phyloP scores from a whole-genome alignment of 2,888 invertebrate genomes.

The Halocaridina rubra region DNA sequence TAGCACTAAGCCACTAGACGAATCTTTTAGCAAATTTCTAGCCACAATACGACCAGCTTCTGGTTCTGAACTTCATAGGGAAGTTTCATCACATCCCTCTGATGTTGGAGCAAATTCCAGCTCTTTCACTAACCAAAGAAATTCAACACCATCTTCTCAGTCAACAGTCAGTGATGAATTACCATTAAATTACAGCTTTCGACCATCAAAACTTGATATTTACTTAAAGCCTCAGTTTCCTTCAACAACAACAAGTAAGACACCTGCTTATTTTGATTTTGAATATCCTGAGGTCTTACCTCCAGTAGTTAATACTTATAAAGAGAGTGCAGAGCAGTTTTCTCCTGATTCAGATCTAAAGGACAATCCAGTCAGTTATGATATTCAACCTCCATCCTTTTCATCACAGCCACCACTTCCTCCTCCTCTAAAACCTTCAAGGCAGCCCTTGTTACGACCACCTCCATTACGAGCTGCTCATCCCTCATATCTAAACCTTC shows the following conservation, averaged over 20 bases:
- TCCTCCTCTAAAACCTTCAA: background rate
- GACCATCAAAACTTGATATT: slow-evolving; percentile 38
- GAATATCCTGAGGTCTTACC: background rate
- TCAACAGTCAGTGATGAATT: background rate
- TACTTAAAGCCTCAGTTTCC: background rate
- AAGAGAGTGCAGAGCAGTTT: background rate
- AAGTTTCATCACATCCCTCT: background rate
- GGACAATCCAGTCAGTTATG: background rate
- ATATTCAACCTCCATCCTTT: background rate
- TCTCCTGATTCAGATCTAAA: background rate
- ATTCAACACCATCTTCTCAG: background rate
- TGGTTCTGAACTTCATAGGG: background rate
- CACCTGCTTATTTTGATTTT: background rate
- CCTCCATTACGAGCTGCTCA: background rate
- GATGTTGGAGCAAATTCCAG: background rate
- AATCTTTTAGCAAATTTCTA: background rate
- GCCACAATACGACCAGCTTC: background rate
- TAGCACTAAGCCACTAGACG: background rate
- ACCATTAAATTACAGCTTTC: background rate
- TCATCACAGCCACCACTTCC: background rate
- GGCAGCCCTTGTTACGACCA: background rate
- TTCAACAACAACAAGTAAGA: background rate
- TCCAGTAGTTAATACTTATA: slow-evolving; percentile 3
- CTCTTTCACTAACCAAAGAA: background rate
- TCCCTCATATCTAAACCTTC: background rate